These are phyloP conservation scores for Emydoidea blandingii DNA, from an alignment of 2,797 vertebrate species.

Conservation along the genomic window DNA sequence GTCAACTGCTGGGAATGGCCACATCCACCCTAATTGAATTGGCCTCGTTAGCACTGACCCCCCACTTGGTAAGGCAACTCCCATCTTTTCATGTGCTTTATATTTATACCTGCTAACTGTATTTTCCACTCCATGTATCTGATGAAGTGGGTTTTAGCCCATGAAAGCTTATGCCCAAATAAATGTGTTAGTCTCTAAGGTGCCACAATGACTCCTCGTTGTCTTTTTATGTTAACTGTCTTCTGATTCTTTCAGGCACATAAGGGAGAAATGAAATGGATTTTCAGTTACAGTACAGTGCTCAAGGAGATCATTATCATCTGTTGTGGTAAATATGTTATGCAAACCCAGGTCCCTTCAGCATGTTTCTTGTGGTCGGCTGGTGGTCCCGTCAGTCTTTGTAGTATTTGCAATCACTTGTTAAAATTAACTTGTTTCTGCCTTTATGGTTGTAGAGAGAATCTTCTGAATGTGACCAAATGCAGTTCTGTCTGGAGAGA, in stretches of 20 bases:
- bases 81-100: too few species aligned
- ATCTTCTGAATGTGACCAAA: background rate
- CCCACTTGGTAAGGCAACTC: too few species aligned
- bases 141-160: too few species aligned
- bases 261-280: background rate
- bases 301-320: background rate
- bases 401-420: background rate
- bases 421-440: background rate
- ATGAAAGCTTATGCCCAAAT: too few species aligned
- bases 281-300: background rate
- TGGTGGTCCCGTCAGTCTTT: background rate
- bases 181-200: too few species aligned
- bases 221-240: background rate
- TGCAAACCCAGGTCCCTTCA: background rate
- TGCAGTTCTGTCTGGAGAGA: background rate
- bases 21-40: too few species aligned
- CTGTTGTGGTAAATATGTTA: background rate
- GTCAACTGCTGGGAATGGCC: too few species aligned
- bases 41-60: too few species aligned
- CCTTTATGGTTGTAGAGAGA: background rate
- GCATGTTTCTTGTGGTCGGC: fast-evolving
- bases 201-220: background rate
- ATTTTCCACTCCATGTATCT: too few species aligned
- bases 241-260: background rate
- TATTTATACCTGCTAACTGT: too few species aligned